Evolutionary conservation across 2,113 vertebrate genomes (phyloP).

Genomic region (Tamias sibiricus): DNA sequence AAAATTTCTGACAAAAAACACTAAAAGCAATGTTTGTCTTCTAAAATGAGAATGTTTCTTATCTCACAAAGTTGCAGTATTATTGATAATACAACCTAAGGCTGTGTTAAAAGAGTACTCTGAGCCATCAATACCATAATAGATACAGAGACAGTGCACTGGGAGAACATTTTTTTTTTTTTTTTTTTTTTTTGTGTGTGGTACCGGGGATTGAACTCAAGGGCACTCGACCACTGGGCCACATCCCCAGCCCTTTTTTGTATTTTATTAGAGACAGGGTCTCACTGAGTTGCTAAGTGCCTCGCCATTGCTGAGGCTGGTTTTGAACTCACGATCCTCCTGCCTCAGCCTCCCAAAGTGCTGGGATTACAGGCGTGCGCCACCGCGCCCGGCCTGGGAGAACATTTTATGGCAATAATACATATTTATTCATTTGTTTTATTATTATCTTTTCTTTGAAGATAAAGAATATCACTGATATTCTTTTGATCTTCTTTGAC

Average conservation of each 20-base stretch:
- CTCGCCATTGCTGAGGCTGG: too few species aligned
- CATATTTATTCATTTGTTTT: background rate
- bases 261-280: too few species aligned
- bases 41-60: background rate
- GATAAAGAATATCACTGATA: background rate
- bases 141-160: background rate
- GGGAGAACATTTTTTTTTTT: too few species aligned
- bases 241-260: too few species aligned
- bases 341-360: too few species aligned
- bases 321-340: too few species aligned
- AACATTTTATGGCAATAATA: background rate
- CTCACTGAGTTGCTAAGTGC: too few species aligned
- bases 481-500: background rate
- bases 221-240: too few species aligned
- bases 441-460: background rate
- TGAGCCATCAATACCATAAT: background rate
- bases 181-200: too few species aligned
- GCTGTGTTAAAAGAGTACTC: background rate
- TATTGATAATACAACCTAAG: background rate
- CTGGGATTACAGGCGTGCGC: too few species aligned
- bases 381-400: too few species aligned
- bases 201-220: too few species aligned
- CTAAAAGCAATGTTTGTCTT: background rate
- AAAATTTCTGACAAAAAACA: conserved; percentile 28
- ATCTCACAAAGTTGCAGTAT: background rate